A percentile compares a stretch with the other conserved stretches of the same genome.
Evolutionary conservation across 2,113 vertebrate genomes (phyloP).

Genomic region (Chaenocephalus aceratus): DNA sequence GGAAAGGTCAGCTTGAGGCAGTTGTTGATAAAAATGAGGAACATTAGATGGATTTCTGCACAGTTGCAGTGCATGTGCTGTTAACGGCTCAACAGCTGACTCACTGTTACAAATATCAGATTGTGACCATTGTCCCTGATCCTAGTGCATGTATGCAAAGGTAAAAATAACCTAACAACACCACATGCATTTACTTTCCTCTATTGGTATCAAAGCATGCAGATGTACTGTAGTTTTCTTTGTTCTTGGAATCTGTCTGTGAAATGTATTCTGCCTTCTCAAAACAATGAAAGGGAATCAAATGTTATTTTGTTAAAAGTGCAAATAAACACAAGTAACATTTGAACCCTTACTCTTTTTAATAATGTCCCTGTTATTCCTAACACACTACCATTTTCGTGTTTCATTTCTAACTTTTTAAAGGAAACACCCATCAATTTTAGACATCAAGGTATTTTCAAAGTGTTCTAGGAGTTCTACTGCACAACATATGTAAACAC

Average conservation of each 20-base stretch:
- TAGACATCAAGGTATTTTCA: neutral
- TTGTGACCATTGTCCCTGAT: slow-evolving; percentile 27
- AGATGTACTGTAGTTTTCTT: neutral
- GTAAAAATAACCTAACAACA: neutral
- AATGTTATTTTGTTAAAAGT: neutral
- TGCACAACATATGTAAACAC: too few species aligned
- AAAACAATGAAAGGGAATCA: neutral
- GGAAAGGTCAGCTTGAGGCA: neutral
- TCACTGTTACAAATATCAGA: slow-evolving; percentile 44
- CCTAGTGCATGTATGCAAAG: slow-evolving; percentile 5
- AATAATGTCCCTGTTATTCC: neutral
- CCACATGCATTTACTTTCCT: neutral
- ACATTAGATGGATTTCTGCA: neutral
- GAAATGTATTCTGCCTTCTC: neutral
- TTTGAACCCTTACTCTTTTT: neutral
- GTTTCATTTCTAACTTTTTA: neutral
- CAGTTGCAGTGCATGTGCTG: too few species aligned
- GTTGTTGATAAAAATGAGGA: neutral
- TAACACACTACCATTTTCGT: neutral
- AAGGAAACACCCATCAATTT: neutral
- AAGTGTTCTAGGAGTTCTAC: too few species aligned
- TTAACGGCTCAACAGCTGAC: slow-evolving; percentile 28
- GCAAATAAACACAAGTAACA: neutral
- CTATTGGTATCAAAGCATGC: neutral
- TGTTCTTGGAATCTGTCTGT: neutral